Conservation (phyloP, 2,888 invertebrate species). For the Acrocyrtus sp. region DNA sequence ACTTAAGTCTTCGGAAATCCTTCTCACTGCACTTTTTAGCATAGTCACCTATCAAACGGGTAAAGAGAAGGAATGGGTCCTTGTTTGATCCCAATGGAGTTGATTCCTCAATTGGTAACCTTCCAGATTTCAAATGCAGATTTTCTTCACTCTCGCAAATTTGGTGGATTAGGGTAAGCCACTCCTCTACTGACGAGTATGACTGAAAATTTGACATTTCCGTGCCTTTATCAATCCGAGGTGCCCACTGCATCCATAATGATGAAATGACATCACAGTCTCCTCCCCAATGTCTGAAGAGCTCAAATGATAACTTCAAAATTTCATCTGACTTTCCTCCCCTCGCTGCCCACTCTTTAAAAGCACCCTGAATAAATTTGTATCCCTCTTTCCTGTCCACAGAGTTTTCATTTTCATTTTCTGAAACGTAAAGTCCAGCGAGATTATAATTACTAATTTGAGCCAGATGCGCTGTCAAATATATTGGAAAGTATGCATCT, state of each 20-base stretch:
- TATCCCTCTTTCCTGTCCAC: too few relatives aligned
- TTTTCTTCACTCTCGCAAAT: slow-evolving; percentile 1
- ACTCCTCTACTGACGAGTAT: slow-evolving; percentile 52
- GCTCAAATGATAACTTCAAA: slow-evolving; percentile 23
- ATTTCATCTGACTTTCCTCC: slow-evolving; percentile 51
- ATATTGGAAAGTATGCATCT: slow-evolving; percentile 52
- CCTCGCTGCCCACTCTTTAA: slow-evolving; percentile 43
- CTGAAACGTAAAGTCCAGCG: slow-evolving; percentile 28
- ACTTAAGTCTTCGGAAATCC: slow-evolving; percentile 51
- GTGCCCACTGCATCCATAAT: slow-evolving; percentile 55
- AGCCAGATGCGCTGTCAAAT: slow-evolving; percentile 54
- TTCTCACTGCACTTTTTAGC: slow-evolving; percentile 15
- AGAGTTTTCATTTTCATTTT: neutral
- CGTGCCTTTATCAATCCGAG: slow-evolving; percentile 49
- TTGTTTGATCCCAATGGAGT: neutral
- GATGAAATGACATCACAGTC: slow-evolving; percentile 39
- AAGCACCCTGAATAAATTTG: slow-evolving; percentile 33
- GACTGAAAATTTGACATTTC: slow-evolving; percentile 34
- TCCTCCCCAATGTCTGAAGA: slow-evolving; percentile 57
- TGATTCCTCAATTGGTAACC: too few relatives aligned
- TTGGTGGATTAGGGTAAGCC: slow-evolving; percentile 44
- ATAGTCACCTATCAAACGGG: slow-evolving; percentile 42
- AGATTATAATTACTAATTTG: slow-evolving; percentile 43
- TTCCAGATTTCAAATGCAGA: too few relatives aligned
- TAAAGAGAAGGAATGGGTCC: slow-evolving; percentile 54